These are phyloP conservation scores for Drosophila helvetica DNA, from an alignment of 2,888 invertebrate species.

Conservation along the genomic window DNA sequence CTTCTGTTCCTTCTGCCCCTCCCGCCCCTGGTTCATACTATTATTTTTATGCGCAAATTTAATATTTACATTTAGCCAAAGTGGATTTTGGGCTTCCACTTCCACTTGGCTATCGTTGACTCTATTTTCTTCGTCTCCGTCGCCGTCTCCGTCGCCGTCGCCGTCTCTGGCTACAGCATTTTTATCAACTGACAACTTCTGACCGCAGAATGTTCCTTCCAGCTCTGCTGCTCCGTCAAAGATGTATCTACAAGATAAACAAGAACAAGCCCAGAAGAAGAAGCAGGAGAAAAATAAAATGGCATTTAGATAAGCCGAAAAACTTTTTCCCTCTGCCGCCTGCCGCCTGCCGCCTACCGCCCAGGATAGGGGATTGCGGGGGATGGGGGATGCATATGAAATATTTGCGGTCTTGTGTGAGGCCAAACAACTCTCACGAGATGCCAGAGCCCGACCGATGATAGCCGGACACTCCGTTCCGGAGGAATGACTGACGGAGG, in stretches of 20 bases:
- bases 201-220: slow-evolving; percentile 39
- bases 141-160: too few relatives aligned
- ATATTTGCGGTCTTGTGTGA: slow-evolving; percentile 25
- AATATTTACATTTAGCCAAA: slow-evolving; percentile 73
- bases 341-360: too few relatives aligned
- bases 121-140: slow-evolving; percentile 7
- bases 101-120: slow-evolving; percentile 33
- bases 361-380: neutral
- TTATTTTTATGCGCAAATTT: slow-evolving; percentile 74
- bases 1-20: neutral
- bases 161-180: slow-evolving; percentile 21
- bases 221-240: neutral
- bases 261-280: slow-evolving; percentile 27
- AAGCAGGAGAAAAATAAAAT: slow-evolving; percentile 43
- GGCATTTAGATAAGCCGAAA: slow-evolving; percentile 71
- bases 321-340: slow-evolving; percentile 22
- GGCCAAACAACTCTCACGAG: slow-evolving; percentile 3
- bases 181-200: slow-evolving; percentile 52
- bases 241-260: slow-evolving; percentile 45
- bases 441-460: slow-evolving; percentile 22
- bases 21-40: slow-evolving; percentile 30
- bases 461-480: slow-evolving; percentile 11
- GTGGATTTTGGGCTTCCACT: slow-evolving; percentile 56
- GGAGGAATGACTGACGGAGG: too few relatives aligned
- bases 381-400: slow-evolving; percentile 23